phyloP scores from a whole-genome alignment of 2,888 invertebrate genomes.

The Penaeus monodon region DNA sequence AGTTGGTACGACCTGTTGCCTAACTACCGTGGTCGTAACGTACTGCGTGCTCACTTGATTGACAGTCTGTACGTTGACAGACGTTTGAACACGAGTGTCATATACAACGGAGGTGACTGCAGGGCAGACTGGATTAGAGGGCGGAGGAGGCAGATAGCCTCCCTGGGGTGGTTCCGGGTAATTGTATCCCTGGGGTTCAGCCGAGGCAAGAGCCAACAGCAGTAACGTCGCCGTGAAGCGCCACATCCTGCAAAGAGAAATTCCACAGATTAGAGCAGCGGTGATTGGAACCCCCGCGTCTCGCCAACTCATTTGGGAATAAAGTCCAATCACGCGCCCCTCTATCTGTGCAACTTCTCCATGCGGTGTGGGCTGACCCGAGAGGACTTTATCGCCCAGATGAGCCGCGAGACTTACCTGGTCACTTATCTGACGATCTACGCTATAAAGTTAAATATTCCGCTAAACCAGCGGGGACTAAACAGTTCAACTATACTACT shows the following conservation, averaged over 20 bases:
- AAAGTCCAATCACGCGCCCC: slow-evolving; percentile 46
- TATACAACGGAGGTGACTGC: slow-evolving; percentile 46
- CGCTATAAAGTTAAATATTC: too few relatives aligned
- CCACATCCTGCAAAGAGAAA: slow-evolving; percentile 41
- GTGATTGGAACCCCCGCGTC: slow-evolving; percentile 37
- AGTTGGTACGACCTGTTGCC: slow-evolving; percentile 51
- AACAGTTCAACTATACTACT: too few relatives aligned
- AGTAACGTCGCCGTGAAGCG: slow-evolving; percentile 6
- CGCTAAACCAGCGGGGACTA: too few relatives aligned
- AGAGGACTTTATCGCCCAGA: slow-evolving; percentile 44
- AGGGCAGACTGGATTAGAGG: slow-evolving; percentile 1
- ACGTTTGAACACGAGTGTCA: slow-evolving; percentile 39
- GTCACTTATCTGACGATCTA: too few relatives aligned
- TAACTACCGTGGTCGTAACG: slow-evolving; percentile 43
- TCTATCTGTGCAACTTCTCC: slow-evolving; percentile 33
- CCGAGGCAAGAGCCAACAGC: not conserved
- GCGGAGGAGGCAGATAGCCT: slow-evolving; percentile 20
- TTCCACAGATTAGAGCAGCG: slow-evolving; percentile 29
- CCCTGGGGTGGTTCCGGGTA: slow-evolving; percentile 3
- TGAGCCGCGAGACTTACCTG: slow-evolving; percentile 27
- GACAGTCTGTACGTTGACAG: slow-evolving; percentile 29
- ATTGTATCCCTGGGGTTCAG: slow-evolving; percentile 18
- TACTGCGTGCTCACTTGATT: slow-evolving; percentile 47
- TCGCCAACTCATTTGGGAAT: slow-evolving; percentile 34
- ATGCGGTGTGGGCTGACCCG: slow-evolving; percentile 24